A percentile compares a stretch with the other conserved stretches of the same genome.
phyloP scores from a whole-genome alignment of 2,113 vertebrate species.

The Cynocephalus volans region DNA sequence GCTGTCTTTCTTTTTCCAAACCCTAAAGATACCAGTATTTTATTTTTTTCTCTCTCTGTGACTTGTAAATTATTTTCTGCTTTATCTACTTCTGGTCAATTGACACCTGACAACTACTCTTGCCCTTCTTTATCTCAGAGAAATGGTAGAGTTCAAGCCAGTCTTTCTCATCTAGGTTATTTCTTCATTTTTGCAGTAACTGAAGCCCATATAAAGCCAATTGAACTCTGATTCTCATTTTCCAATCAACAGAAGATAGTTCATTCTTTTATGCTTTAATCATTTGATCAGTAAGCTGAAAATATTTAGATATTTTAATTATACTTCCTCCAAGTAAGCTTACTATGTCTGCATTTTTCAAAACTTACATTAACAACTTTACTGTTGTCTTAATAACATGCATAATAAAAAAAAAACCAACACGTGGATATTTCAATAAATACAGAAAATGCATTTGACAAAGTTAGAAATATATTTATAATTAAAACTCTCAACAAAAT shows the following conservation, averaged over 20 bases:
- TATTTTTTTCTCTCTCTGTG: neutral
- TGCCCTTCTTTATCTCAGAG: neutral
- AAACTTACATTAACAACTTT: neutral
- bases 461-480: no score
- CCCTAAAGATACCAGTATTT: neutral
- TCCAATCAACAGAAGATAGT: neutral
- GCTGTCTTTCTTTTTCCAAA: neutral
- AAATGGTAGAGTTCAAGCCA: neutral
- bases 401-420: neutral
- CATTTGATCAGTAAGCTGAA: neutral
- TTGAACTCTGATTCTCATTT: neutral
- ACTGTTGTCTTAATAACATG: neutral
- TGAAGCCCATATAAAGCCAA: neutral
- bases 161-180: neutral
- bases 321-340: neutral
- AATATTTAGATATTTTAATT: constrained; percentile 3
- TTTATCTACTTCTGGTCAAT: neutral
- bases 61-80: neutral
- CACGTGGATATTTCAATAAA: neutral
- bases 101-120: neutral
- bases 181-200: neutral
- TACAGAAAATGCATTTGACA: neutral
- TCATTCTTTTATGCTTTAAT: neutral
- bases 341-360: neutral
- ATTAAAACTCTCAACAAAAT: neutral